Base-by-base conservation (phyloP, 2,797 vertebrate genomes). In the Rallus crepitans region DNA sequence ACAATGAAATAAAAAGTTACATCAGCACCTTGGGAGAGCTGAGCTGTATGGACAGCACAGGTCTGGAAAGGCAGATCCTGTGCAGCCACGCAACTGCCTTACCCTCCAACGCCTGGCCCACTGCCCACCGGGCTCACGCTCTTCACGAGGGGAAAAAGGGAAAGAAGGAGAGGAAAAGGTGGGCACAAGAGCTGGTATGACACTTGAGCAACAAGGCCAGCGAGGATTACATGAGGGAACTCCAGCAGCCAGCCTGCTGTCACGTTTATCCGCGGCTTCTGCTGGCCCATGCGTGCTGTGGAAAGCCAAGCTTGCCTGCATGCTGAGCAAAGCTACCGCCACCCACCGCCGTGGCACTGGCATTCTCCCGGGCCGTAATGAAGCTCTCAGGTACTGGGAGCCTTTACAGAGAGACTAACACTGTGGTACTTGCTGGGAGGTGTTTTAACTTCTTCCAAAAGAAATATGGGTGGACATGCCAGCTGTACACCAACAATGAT, bases 401-500 rank as follows among this genome's bases (percentile, higher is more conserved):
- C 56, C 35, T 69, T 12, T 21, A 27, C 52, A 55, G 56, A 56
- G 0, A 55, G 60, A 45, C 33, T 35, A 82, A 78, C 20, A 18
- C 45, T 4, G 2, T 18, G 1, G 12, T 19, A 9, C 6, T n/a
- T 25, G 37, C 8, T 4, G 6, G 48, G 42, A 89, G 39, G 28
- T 16, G n/a, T n/a, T 77, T 65, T 21, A 63, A 40, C 48, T 30
- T 57, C 6, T 35, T 40, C 52, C n/a, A 48, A 37, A 53, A 59
- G 72, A 39, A 83, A 18, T 3, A 20, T 45, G 14, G 57, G 37
- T 5, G 68, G 64, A 15, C 7, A 33, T 9, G 68, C 57, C 45
- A 72, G 17, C 65, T 6, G 30, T 25, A 35, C 1, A 9, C 72
- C 82, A 20, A 11, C 0, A 0, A 15, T 5, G 50, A 21, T 47